Evolutionary conservation across 1,140 invertebrate genomes (phyloP).

Genomic region (Sogatella furcifera): DNA sequence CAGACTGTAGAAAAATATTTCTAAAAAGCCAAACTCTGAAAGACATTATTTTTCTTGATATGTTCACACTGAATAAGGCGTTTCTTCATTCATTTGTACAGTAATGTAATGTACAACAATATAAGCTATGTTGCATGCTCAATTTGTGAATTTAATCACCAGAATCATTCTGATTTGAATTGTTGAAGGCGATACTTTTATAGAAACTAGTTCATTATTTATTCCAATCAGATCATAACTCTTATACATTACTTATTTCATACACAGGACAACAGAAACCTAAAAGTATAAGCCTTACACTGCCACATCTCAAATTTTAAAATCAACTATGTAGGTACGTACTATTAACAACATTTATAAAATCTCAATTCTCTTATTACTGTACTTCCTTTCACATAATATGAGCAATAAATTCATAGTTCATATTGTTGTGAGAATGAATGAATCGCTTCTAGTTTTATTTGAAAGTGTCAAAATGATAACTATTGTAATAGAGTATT

Average conservation of each 20-base stretch:
- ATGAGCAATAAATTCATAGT: constrained; percentile 1
- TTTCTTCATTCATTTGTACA: not conserved
- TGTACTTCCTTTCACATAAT: not conserved
- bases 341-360: not conserved
- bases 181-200: not conserved
- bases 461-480: too few species aligned
- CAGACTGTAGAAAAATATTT: not conserved
- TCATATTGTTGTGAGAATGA: not conserved
- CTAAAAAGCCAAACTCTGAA: not conserved
- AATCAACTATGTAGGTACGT: too few species aligned
- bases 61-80: too few species aligned
- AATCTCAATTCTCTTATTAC: not conserved
- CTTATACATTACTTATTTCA: not conserved
- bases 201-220: not conserved
- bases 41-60: too few species aligned
- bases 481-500: too few species aligned
- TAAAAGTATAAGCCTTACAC: not conserved
- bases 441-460: too few species aligned
- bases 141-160: not conserved
- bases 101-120: not conserved
- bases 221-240: not conserved
- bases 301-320: too few species aligned
- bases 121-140: not conserved
- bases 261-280: not conserved
- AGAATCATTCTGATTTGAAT: not conserved